Base-by-base conservation (phyloP, 1,140 invertebrate species). In the Drosophila bocqueti region DNA sequence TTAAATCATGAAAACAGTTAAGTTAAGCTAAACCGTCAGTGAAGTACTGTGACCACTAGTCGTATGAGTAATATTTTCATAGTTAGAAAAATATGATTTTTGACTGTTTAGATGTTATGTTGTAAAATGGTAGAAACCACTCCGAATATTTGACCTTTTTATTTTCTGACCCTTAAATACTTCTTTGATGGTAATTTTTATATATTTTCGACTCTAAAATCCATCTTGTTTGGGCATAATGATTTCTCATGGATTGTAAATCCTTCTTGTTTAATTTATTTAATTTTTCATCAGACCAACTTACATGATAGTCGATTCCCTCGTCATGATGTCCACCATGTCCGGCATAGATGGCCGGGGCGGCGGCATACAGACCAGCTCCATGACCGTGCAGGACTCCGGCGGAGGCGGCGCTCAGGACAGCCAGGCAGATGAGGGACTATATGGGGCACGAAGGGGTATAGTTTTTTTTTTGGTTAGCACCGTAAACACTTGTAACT, bases 391-490 rank as follows among this genome's bases (percentile, higher is more conserved):
- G 87, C 71, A 93, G 80, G 75, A 93, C 76, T 76, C 90, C 90
- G 77, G 92, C 92, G 49, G 87, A 86, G 76, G 92, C 92, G 54
- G 72, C 92, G 69, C 92, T 81, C 76, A 93, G 76, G 68, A 93
- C 91, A 78, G 92, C 91, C 84, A 93, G 77, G 78, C 92, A 92
- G 71, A 93, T 80, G 60, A 93, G 60, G 63, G 92, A 93, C 92
- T 93, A n/a, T n/a, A 11, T 24, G 78, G 21, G n/a, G 73, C 71
- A 73, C 71, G 47, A 50, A 34, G 50, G 45, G 26, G 34, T 43
- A 50, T n/a, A 66, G 18, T 16, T 49, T 26, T 18, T 18, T 42
- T 15, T 15, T 9, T 7, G n/a, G 21, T 47, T 58, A 42, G 40
- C 61, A 49, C 50, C 57, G 10, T 3, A 5, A 21, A 21, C 18